These are phyloP conservation scores for Vannuccia rotundouncinata DNA, from an alignment of 2,888 invertebrate genomes.

Conservation along the genomic window DNA sequence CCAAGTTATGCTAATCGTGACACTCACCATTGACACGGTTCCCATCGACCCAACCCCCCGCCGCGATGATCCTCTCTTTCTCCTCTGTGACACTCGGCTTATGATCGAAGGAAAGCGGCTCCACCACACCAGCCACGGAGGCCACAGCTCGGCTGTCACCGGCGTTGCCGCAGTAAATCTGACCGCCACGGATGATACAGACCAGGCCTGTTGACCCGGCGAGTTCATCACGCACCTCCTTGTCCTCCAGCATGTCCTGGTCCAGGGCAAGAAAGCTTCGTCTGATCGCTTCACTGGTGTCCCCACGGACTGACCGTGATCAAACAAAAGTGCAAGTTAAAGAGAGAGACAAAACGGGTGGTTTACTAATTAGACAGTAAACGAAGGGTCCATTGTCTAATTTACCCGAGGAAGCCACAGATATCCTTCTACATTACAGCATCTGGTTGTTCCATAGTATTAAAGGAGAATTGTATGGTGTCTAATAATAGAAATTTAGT, in stretches of 20 bases:
- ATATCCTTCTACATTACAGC: too few species aligned
- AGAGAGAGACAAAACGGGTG: too few species aligned
- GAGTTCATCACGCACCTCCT: constrained; percentile 75
- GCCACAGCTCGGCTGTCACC: constrained; percentile 93
- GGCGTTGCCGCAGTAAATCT: constrained; percentile 86
- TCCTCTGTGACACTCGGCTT: constrained; percentile 86
- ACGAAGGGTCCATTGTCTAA: too few species aligned
- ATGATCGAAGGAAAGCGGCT: constrained; percentile 78
- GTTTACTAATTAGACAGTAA: too few species aligned
- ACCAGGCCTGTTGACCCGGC: constrained; percentile 89
- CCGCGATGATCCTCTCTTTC: constrained; percentile 75
- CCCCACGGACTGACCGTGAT: constrained; percentile 63
- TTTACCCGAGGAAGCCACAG: too few species aligned
- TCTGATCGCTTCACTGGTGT: constrained; percentile 75
- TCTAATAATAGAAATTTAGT: too few species aligned
- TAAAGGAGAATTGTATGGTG: too few species aligned
- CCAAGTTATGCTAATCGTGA: too few species aligned
- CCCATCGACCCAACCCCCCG: constrained; percentile 93
- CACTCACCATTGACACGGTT: constrained; percentile 97
- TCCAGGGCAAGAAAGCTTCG: constrained; percentile 85
- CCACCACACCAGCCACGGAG: constrained; percentile 71
- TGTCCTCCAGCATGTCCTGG: constrained; percentile 73
- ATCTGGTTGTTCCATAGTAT: too few species aligned
- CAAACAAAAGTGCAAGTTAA: constrained; percentile 35
- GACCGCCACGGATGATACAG: constrained; percentile 67